Conservation (phyloP, 2,888 invertebrate genomes). For the Euphydryas editha region DNA sequence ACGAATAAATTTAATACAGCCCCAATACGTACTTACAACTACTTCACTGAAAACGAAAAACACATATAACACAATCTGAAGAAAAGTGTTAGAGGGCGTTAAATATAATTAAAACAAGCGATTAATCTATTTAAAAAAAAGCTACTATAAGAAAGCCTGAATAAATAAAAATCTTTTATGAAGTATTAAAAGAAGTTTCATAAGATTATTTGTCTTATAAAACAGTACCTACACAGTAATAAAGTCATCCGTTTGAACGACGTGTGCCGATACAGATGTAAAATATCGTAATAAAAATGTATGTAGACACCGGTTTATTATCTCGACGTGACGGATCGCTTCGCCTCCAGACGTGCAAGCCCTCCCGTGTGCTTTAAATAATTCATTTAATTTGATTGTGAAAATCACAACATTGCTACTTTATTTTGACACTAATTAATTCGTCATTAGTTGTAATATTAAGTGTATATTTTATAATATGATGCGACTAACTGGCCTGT, state of each 20-base stretch:
- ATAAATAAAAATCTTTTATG: not conserved
- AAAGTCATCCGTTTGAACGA: not conserved
- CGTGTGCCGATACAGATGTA: not conserved
- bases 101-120: no score
- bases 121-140: no score
- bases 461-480: not conserved
- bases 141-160: no score
- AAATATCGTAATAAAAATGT: not conserved
- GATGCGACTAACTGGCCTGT: not conserved
- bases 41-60: no score
- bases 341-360: slow-evolving; percentile 19
- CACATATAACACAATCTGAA: no score
- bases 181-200: not conserved
- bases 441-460: not conserved
- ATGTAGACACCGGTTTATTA: slow-evolving; percentile 20
- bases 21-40: no score
- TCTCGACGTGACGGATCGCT: slow-evolving; percentile 5
- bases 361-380: slow-evolving; percentile 15
- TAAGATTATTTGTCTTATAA: not conserved
- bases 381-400: slow-evolving; percentile 17
- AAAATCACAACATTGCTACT: slow-evolving; percentile 21
- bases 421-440: not conserved
- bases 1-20: no score
- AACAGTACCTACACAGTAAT: not conserved
- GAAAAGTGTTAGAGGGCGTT: no score